These are phyloP conservation scores for Darevskia nairensis DNA, from an alignment of 2,797 vertebrate species.

Conservation along the genomic window DNA sequence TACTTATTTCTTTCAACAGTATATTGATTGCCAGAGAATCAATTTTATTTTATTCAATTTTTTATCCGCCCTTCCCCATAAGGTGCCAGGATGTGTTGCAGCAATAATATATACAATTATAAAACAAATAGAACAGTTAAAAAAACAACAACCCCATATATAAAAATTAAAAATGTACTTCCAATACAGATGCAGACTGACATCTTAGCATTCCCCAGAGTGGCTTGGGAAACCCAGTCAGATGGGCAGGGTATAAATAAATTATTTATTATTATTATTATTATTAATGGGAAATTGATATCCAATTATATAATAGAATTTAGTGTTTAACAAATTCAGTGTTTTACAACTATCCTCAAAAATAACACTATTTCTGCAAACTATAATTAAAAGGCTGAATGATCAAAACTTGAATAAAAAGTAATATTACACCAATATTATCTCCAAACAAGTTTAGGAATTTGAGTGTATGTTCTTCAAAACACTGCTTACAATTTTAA, in stretches of 20 bases:
- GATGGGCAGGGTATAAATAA: too few species aligned
- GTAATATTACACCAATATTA: slow-evolving; percentile 9
- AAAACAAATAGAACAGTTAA: background rate
- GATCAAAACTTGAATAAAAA: slow-evolving; percentile 3
- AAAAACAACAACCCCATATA: too few species aligned
- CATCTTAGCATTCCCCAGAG: too few species aligned
- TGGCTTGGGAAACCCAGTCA: too few species aligned
- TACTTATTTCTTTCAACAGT: background rate
- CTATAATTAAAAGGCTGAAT: slow-evolving; percentile 7
- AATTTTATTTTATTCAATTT: background rate
- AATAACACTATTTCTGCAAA: slow-evolving; percentile 13
- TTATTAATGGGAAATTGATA: slow-evolving; percentile 11
- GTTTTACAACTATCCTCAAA: background rate
- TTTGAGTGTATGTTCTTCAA: background rate
- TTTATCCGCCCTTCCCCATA: too few species aligned
- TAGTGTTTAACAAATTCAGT: background rate
- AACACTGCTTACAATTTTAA: slow-evolving; percentile 4
- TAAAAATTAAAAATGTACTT: too few species aligned
- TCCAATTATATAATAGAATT: background rate
- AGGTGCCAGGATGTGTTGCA: too few species aligned
- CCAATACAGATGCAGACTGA: too few species aligned
- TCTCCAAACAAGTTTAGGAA: background rate
- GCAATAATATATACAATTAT: too few species aligned
- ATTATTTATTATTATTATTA: too few species aligned
- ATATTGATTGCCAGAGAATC: background rate